Conservation (phyloP, 2,888 invertebrate species). For the Elysia crispata region DNA sequence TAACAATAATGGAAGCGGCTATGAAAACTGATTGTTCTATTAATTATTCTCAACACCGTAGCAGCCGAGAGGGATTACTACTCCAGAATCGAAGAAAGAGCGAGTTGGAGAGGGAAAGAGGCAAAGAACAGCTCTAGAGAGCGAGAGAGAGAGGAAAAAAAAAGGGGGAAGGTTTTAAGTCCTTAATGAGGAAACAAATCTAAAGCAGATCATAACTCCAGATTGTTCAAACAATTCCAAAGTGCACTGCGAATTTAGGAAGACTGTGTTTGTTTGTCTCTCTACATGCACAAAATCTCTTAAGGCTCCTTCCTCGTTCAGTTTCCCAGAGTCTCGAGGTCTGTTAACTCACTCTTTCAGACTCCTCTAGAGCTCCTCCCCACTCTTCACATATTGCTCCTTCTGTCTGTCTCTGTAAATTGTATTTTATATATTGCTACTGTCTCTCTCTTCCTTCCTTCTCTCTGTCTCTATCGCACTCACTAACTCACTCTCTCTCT, state of each 20-base stretch:
- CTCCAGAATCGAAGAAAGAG: too few species aligned
- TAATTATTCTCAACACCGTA: too few species aligned
- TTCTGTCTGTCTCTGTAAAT: neutral
- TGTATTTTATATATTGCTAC: neutral
- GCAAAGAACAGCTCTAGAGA: too few species aligned
- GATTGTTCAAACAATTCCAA: neutral
- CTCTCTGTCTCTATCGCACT: neutral
- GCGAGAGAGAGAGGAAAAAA: too few species aligned
- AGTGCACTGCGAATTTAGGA: neutral
- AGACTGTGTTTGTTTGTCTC: neutral
- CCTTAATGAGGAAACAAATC: neutral
- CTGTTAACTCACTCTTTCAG: neutral
- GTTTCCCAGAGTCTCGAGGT: neutral
- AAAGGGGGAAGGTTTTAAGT: too few species aligned
- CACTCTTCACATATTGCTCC: neutral
- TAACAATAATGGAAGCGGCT: too few species aligned
- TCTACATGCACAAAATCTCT: neutral
- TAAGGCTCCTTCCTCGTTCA: too few species aligned
- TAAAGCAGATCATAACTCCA: conserved; percentile 5
- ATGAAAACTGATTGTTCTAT: too few species aligned
- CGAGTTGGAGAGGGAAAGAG: too few species aligned
- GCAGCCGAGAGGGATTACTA: too few species aligned
- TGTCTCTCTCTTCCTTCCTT: neutral
- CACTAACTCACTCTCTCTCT: too few species aligned
- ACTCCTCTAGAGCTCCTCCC: neutral